phyloP scores from a whole-genome alignment of 2,113 vertebrate species.

The Callorhinus ursinus region DNA sequence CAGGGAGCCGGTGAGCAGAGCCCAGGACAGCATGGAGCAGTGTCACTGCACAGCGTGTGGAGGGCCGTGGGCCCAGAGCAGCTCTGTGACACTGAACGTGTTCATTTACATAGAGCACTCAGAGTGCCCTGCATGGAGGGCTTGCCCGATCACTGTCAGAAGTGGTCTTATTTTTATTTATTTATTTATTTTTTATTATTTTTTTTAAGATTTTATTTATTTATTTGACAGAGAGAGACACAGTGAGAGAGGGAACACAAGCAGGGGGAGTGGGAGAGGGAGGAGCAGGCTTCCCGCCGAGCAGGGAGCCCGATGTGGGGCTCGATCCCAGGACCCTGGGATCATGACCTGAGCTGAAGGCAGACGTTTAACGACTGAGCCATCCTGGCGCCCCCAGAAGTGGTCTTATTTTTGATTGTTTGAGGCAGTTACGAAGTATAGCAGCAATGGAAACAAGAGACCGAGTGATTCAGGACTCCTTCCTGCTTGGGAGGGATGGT shows the following conservation, averaged over 20 bases:
- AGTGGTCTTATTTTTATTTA: neutral
- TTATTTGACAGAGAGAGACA: too few species aligned
- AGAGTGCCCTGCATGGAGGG: rapidly evolving
- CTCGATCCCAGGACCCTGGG: too few species aligned
- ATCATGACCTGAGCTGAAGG: too few species aligned
- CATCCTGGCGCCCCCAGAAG: neutral
- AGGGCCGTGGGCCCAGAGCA: neutral
- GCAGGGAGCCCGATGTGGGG: too few species aligned
- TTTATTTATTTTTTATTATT: neutral
- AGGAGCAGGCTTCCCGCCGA: too few species aligned
- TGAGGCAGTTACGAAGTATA: neutral
- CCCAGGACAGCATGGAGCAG: rapidly evolving
- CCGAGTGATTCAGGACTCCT: neutral
- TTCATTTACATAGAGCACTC: neutral
- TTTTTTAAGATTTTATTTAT: too few species aligned
- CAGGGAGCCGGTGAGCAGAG: neutral
- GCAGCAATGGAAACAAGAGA: neutral
- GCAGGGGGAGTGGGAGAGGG: too few species aligned
- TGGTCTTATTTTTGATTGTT: neutral
- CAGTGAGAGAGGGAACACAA: too few species aligned
- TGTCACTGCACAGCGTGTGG: neutral
- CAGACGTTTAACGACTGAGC: too few species aligned
- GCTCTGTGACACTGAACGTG: neutral
- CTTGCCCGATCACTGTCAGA: neutral
- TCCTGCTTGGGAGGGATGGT: neutral